Percentiles rank a stretch among this genome's conserved stretches.
These are phyloP conservation scores for Bovichtus diacanthus DNA, from an alignment of 2,797 vertebrate genomes.

Conservation along the genomic window DNA sequence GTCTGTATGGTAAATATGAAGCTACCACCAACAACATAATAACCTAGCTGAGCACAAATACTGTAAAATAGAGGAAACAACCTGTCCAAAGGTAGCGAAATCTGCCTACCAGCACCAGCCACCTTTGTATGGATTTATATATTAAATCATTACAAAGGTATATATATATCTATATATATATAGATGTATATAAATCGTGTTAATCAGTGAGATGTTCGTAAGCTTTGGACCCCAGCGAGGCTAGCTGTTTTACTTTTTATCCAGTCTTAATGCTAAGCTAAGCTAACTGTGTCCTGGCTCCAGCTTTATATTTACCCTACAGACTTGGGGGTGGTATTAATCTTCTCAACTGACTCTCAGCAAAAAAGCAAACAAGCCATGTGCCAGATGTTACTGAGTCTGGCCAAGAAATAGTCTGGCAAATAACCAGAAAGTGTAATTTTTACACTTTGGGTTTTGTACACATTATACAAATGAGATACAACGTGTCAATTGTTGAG, in stretches of 20 bases:
- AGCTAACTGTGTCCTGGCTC: background rate
- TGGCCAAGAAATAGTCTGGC: background rate
- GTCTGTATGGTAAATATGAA: background rate
- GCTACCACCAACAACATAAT: background rate
- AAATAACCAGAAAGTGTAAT: background rate
- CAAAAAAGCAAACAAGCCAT: background rate
- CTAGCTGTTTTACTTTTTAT: background rate
- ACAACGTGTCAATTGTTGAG: background rate
- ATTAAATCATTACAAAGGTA: no score
- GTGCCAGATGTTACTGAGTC: background rate
- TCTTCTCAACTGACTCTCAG: background rate
- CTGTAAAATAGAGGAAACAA: rapidly evolving
- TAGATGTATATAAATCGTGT: no score
- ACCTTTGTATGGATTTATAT: background rate
- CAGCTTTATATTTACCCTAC: background rate
- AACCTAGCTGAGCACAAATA: background rate
- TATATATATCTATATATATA: no score
- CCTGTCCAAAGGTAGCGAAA: background rate
- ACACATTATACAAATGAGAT: background rate
- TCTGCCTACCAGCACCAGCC: background rate
- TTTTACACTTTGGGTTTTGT: slow-evolving; percentile 12
- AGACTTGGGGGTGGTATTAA: background rate
- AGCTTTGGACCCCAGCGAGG: background rate
- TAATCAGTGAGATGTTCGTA: background rate
- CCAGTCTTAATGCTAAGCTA: no score